Percentiles rank a stretch among this genome's conserved stretches.
Evolutionary conservation across 1,140 invertebrate genomes (phyloP).

Genomic region (Lucilia sericata): DNA sequence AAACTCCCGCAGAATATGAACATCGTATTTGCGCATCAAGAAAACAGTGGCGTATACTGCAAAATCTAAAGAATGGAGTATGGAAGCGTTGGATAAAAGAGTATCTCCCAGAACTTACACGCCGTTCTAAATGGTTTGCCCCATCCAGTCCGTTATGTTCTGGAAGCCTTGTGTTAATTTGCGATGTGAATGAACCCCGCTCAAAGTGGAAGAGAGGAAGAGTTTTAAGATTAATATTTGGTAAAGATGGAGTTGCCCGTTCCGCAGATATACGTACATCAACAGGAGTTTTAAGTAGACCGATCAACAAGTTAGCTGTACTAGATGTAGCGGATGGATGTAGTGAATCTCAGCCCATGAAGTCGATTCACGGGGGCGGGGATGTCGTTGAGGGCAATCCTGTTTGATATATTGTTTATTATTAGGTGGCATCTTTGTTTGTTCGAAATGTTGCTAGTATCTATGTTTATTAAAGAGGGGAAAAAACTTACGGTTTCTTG

Average conservation of each 20-base stretch:
- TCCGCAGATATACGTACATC: constrained; percentile 31
- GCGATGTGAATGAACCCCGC: not conserved
- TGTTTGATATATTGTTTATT: not conserved
- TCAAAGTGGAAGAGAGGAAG: constrained; percentile 32
- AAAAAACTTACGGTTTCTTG: not conserved
- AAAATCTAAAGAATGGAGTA: no score
- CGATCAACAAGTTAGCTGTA: constrained; percentile 26
- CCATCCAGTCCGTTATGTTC: no score
- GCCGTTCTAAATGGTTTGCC: no score
- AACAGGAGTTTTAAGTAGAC: not conserved
- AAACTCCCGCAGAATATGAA: no score
- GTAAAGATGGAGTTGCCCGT: constrained; percentile 30
- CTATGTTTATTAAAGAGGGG: not conserved
- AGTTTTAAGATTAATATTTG: not conserved
- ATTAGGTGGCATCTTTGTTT: not conserved
- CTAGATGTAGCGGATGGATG: no score
- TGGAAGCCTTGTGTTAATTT: no score
- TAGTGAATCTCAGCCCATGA: no score
- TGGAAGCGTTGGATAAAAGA: no score
- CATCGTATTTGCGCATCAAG: no score
- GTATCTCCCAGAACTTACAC: no score
- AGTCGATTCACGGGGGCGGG: no score
- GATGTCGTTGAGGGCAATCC: not conserved
- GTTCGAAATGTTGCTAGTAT: not conserved
- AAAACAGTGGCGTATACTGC: no score